A percentile compares a stretch with the other conserved stretches of the same genome.
phyloP scores from a whole-genome alignment of 2,113 vertebrate genomes.

The Progne subis region DNA sequence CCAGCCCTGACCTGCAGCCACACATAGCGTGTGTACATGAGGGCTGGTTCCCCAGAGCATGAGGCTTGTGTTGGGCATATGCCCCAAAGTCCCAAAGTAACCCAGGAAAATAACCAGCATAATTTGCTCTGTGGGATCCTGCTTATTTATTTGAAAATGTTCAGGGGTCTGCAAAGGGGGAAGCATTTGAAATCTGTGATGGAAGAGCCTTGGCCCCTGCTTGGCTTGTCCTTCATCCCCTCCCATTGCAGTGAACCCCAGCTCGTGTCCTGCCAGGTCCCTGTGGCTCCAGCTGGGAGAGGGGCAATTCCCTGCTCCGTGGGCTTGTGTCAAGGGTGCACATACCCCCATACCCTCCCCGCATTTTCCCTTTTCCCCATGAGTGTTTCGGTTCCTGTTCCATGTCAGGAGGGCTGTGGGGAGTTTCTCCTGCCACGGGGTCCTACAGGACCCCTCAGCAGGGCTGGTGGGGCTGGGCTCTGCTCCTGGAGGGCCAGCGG shows the following conservation, averaged over 20 bases:
- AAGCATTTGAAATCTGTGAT: not conserved
- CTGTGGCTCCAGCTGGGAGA: fast-evolving
- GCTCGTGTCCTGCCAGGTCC: not conserved
- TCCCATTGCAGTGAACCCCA: not conserved
- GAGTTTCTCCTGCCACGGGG: not conserved
- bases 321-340: not conserved
- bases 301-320: fast-evolving
- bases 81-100: not conserved
- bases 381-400: not conserved
- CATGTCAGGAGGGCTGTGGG: not conserved
- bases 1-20: not conserved
- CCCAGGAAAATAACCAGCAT: not conserved
- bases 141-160: not conserved
- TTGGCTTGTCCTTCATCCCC: not conserved
- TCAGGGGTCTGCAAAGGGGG: not conserved
- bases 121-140: not conserved
- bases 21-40: fast-evolving
- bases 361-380: not conserved
- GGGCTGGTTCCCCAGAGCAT: not conserved
- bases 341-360: not conserved
- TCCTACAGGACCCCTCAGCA: not conserved
- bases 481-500: not conserved
- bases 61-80: not conserved
- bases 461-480: not conserved
- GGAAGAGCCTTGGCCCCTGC: not conserved